Conservation (phyloP, 2,797 vertebrate genomes). For the Manis javanica region DNA sequence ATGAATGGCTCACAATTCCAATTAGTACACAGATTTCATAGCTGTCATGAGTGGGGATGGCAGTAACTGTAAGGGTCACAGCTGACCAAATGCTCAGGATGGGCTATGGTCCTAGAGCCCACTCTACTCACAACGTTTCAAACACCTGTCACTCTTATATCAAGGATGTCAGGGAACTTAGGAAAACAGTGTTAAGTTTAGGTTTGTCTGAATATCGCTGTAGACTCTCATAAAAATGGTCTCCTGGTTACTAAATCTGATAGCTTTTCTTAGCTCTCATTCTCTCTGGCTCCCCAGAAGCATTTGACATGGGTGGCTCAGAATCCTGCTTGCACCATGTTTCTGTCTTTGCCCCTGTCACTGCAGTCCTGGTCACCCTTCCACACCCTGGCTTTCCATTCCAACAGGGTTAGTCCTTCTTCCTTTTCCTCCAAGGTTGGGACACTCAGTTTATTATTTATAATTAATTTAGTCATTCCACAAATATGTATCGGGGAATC, state of each 20-base stretch:
- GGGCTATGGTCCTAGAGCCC: neutral
- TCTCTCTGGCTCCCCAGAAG: neutral
- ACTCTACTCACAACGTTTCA: neutral
- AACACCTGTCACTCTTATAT: neutral
- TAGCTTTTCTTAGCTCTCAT: neutral
- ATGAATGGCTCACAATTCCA: conserved; percentile 73
- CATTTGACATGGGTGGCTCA: neutral
- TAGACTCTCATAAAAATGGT: neutral
- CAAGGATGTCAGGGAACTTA: neutral
- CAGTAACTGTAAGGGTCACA: neutral
- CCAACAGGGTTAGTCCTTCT: neutral
- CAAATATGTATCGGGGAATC: neutral
- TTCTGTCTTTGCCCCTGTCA: neutral
- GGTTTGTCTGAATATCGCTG: neutral
- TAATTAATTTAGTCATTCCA: neutral
- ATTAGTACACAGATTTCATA: conserved; percentile 50
- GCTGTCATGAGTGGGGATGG: neutral
- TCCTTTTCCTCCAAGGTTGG: neutral
- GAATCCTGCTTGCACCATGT: rapidly evolving
- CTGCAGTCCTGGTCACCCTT: neutral
- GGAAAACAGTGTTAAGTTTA: neutral
- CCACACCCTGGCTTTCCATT: neutral
- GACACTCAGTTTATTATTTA: neutral
- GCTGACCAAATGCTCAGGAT: neutral
- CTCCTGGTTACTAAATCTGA: neutral